phyloP scores from a whole-genome alignment of 2,888 invertebrate species.

The Pedicia rivosa region DNA sequence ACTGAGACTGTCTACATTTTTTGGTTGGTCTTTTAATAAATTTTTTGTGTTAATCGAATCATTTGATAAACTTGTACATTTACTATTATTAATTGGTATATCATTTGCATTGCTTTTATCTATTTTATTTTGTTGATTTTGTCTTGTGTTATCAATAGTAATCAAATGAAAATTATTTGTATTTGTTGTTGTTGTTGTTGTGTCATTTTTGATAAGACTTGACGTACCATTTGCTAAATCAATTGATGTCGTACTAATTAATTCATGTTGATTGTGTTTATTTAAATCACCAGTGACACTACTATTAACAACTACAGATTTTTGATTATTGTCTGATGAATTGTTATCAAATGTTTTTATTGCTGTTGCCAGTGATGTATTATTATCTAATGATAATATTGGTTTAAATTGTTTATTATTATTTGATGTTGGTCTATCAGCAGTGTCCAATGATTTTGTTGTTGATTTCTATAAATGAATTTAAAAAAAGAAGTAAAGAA shows the following conservation, averaged over 20 bases:
- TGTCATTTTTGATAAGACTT: too few species aligned
- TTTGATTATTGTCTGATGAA: neutral
- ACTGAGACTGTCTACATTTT: neutral
- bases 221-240: too few species aligned
- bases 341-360: constrained; percentile 4
- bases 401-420: constrained; percentile 29
- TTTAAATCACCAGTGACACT: neutral
- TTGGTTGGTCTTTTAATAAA: neutral
- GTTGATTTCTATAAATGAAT: constrained; percentile 22
- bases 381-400: constrained; percentile 25
- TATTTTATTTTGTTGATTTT: too few species aligned
- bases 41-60: too few species aligned
- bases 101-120: too few species aligned
- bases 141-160: too few species aligned
- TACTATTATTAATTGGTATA: too few species aligned
- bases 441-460: constrained; percentile 28
- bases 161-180: too few species aligned
- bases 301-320: too few species aligned
- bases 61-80: too few species aligned
- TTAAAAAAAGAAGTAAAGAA: constrained; percentile 5
- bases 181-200: too few species aligned
- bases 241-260: neutral
- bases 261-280: neutral
- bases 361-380: constrained; percentile 9
- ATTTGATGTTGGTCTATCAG: constrained; percentile 18